Evolutionary conservation across 2,888 invertebrate species (phyloP).

Genomic region (Leucophora obtusa): DNA sequence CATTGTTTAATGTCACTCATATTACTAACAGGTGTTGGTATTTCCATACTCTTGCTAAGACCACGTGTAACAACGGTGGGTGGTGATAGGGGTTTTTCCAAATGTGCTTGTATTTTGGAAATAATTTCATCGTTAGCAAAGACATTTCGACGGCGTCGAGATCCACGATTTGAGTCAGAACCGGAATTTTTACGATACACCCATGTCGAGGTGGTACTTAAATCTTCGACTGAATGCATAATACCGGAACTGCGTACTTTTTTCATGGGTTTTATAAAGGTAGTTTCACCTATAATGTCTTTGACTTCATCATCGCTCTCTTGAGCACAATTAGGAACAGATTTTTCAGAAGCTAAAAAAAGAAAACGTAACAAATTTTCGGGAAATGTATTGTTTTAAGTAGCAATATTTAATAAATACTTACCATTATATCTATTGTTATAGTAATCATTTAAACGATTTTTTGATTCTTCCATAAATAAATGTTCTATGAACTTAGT

Average conservation of each 20-base stretch:
- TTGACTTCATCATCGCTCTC: conserved; percentile 81
- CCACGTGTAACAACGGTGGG: conserved; percentile 76
- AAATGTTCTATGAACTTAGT: conserved; percentile 78
- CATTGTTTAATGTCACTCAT: conserved; percentile 71
- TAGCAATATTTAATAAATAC: neutral
- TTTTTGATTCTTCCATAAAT: conserved; percentile 78
- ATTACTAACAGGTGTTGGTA: conserved; percentile 78
- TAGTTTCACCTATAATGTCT: conserved; percentile 80
- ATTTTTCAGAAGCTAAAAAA: conserved; percentile 57
- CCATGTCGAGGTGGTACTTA: conserved; percentile 87
- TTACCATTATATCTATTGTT: conserved; percentile 69
- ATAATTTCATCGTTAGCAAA: conserved; percentile 78
- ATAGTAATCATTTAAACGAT: conserved; percentile 77
- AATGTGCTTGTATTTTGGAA: conserved; percentile 76
- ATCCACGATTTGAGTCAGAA: conserved; percentile 77
- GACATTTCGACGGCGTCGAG: conserved; percentile 76
- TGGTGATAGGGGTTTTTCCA: conserved; percentile 75
- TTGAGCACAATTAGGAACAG: conserved; percentile 71
- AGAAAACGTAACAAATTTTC: neutral
- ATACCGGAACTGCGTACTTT: conserved; percentile 86
- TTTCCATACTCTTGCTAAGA: conserved; percentile 79
- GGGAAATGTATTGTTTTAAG: neutral
- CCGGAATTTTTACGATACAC: conserved; percentile 82
- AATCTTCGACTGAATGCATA: conserved; percentile 86
- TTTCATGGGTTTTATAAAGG: conserved; percentile 81